phyloP scores from a whole-genome alignment of 1,140 invertebrate genomes.

The Bombus picipes region DNA sequence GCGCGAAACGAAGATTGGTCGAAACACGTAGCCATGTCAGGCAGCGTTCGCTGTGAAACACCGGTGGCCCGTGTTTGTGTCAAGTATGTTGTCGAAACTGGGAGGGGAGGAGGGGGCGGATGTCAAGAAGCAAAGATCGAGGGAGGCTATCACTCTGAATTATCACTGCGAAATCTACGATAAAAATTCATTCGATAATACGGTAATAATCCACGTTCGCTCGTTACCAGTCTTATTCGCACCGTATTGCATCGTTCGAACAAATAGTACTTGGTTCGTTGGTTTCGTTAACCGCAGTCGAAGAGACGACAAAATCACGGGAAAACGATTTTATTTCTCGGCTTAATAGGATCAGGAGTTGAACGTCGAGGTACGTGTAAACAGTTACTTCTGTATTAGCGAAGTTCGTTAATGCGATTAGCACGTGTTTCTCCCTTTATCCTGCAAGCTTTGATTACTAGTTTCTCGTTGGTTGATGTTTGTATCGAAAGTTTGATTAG shows the following conservation, averaged over 20 bases:
- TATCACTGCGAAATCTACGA: no score
- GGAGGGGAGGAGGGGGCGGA: neutral
- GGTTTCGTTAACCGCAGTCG: neutral
- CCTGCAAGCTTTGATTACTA: neutral
- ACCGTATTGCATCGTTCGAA: neutral
- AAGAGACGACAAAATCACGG: neutral
- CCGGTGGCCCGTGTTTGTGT: constrained; percentile 15
- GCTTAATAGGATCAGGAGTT: neutral
- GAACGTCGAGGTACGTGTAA: neutral
- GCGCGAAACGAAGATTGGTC: constrained; percentile 47
- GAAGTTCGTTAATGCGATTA: neutral
- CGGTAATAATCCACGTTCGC: neutral
- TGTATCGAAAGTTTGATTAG: neutral
- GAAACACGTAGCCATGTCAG: constrained; percentile 54
- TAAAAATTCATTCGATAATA: neutral
- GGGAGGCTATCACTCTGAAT: constrained; percentile 27
- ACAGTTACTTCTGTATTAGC: neutral
- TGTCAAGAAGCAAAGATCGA: constrained; percentile 11
- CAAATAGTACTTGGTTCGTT: no score
- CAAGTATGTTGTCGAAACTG: constrained; percentile 34
- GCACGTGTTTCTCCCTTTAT: neutral
- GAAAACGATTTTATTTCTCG: neutral
- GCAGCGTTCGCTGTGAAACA: constrained; percentile 13
- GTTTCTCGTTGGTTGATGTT: neutral
- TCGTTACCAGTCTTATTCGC: neutral